phyloP scores from a whole-genome alignment of 2,888 invertebrate species.

The Cantharis rustica region DNA sequence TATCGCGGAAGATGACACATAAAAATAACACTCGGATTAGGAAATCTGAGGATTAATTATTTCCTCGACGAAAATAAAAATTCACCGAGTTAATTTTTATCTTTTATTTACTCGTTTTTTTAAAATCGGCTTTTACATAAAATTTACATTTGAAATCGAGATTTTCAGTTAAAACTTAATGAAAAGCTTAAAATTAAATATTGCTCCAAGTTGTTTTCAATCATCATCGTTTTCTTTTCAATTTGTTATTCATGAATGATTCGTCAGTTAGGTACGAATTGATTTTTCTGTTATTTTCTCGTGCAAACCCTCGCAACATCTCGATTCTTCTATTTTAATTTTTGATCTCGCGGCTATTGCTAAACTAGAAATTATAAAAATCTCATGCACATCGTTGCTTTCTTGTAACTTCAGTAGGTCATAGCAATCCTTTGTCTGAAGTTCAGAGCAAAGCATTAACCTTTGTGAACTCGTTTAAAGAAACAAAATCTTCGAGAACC shows the following conservation, averaged over 20 bases:
- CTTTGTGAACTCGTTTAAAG: slow-evolving; percentile 36
- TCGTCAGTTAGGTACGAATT: neutral
- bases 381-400: slow-evolving; percentile 30
- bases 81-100: neutral
- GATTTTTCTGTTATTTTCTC: neutral
- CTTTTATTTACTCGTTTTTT: neutral
- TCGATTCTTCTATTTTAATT: neutral
- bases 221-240: neutral
- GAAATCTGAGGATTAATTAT: neutral
- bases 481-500: slow-evolving; percentile 25
- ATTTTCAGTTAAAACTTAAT: neutral
- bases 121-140: neutral
- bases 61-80: neutral
- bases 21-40: neutral
- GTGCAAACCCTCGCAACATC: neutral
- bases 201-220: neutral
- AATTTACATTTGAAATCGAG: neutral
- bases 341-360: slow-evolving; percentile 17
- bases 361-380: slow-evolving; percentile 27
- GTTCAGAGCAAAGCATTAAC: slow-evolving; percentile 48
- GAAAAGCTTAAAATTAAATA: neutral
- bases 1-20: neutral
- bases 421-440: slow-evolving; percentile 43
- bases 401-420: slow-evolving; percentile 36
- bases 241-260: neutral